These are phyloP conservation scores for Cryptoprocta ferox DNA, from an alignment of 2,797 vertebrate species.

Conservation along the genomic window DNA sequence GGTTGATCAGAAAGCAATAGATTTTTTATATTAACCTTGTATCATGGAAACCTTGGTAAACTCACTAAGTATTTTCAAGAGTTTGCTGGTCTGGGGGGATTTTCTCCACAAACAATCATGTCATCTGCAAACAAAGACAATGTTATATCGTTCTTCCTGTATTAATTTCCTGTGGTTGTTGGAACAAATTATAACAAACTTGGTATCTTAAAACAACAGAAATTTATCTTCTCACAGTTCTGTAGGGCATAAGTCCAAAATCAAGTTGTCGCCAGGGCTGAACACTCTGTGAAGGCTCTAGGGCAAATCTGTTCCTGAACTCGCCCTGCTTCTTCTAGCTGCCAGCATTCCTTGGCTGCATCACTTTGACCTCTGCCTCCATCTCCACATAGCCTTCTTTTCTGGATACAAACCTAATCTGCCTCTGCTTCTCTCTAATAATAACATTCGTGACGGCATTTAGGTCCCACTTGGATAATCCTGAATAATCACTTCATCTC, in stretches of 20 bases:
- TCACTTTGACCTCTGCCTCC: neutral
- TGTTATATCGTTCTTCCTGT: neutral
- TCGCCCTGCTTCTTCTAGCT: neutral
- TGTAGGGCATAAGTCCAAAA: neutral
- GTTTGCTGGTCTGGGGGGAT: neutral
- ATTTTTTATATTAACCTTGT: neutral
- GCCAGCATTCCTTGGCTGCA: neutral
- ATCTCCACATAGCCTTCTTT: neutral
- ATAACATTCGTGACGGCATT: neutral
- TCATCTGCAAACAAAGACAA: neutral
- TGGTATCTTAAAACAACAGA: neutral
- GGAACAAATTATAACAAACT: neutral
- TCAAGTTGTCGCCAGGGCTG: neutral
- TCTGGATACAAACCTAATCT: neutral
- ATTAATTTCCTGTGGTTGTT: neutral
- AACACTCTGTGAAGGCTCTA: neutral
- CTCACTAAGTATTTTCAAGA: neutral
- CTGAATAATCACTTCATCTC: neutral
- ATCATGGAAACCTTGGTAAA: neutral
- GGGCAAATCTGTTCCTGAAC: neutral
- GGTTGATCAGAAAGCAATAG: neutral
- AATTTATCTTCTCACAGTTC: neutral
- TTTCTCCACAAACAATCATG: neutral
- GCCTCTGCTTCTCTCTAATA: neutral
- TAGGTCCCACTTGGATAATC: neutral